These are phyloP conservation scores for Trididemnum miniatum DNA, from an alignment of 23 tunicate species.

Conservation along the genomic window DNA sequence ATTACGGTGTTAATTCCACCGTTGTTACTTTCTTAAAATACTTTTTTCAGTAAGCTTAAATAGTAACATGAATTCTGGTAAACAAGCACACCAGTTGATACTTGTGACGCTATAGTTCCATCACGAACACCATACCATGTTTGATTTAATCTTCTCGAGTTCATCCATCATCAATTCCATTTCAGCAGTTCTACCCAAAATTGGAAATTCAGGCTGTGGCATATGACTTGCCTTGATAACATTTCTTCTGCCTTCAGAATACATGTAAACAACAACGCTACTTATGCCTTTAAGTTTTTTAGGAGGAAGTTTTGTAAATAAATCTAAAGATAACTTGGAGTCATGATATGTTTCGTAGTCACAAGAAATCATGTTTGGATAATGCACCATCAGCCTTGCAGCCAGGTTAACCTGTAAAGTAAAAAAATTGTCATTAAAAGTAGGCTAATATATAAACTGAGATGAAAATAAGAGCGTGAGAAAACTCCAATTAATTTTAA, in stretches of 20 bases:
- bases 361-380: constrained; percentile 79
- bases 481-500: too few species aligned
- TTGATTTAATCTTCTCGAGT: constrained; percentile 23
- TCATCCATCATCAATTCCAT: constrained; percentile 50
- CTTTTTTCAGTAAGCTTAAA: too few species aligned
- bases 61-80: too few species aligned
- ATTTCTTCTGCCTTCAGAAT: constrained; percentile 72
- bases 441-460: too few species aligned
- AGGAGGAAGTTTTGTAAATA: constrained; percentile 63
- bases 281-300: constrained; percentile 84
- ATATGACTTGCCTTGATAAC: constrained; percentile 35
- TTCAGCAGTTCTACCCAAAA: constrained; percentile 70
- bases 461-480: too few species aligned
- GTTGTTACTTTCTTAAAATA: too few species aligned
- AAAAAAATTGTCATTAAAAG: too few species aligned
- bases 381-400: constrained; percentile 92
- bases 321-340: constrained; percentile 79
- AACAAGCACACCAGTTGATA: too few species aligned
- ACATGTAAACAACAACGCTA: constrained; percentile 54
- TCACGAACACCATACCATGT: constrained; percentile 35
- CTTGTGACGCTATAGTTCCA: too few species aligned
- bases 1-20: too few species aligned
- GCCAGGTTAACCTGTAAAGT: constrained; percentile 81
- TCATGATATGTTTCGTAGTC: constrained; percentile 77
- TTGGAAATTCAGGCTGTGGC: constrained; percentile 64